These are phyloP conservation scores for Euleptes europaea DNA, from an alignment of 2,113 vertebrate genomes.

Conservation along the genomic window DNA sequence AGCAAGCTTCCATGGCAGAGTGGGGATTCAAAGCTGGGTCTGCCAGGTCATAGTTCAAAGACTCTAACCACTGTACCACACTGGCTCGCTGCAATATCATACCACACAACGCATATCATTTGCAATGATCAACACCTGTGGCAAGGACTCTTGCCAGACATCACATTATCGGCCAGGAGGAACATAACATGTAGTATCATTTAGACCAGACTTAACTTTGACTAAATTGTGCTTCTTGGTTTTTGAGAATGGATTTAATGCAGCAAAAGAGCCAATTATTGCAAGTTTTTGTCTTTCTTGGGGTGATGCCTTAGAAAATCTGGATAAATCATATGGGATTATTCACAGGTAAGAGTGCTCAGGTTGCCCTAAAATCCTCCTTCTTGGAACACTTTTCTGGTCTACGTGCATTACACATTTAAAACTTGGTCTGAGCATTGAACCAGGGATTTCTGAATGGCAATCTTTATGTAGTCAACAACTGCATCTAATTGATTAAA, in stretches of 20 bases:
- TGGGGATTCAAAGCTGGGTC: no score
- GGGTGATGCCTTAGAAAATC: background rate
- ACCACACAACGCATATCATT: no score
- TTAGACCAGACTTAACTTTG: background rate
- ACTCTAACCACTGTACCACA: no score
- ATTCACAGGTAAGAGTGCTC: background rate
- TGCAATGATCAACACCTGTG: no score
- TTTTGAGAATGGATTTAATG: slow-evolving; percentile 22
- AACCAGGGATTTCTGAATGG: slow-evolving; percentile 16
- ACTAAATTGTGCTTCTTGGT: background rate
- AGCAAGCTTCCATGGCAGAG: no score
- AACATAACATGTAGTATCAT: no score
- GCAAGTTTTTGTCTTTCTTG: slow-evolving; percentile 5
- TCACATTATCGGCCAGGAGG: no score
- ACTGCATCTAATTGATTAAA: background rate
- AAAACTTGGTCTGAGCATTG: slow-evolving; percentile 3
- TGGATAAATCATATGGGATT: background rate
- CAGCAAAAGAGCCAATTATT: slow-evolving; percentile 18
- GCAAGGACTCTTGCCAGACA: no score
- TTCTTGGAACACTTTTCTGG: background rate
- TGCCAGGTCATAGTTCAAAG: no score
- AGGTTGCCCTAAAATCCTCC: slow-evolving; percentile 6
- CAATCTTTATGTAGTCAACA: background rate
- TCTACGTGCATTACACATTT: slow-evolving; percentile 10
- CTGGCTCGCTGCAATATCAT: no score